Evolutionary conservation across 2,888 invertebrate genomes (phyloP), one percentile per base, ranked within the genome.

Genomic region (Machimus atricapillus): DNA sequence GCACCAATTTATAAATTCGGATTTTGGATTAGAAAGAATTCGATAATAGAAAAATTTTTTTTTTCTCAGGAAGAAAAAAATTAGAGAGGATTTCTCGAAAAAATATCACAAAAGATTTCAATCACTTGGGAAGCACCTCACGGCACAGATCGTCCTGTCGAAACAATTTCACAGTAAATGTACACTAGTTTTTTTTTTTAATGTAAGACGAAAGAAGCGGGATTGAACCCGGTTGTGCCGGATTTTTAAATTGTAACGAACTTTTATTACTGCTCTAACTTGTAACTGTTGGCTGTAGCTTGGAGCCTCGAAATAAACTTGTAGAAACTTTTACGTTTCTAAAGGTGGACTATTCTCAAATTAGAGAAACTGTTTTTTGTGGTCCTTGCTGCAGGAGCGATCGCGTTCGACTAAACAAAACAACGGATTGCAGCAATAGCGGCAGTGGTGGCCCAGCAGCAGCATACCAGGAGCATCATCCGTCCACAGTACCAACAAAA

Each of bases 351-450:
- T 83, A 12, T 76, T 74, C 19, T 79, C 31, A 52, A 23, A 23
- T 58, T 31, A 43, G 79, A 79, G 58, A 66, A 23, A 66, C 14
- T 88, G 87, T 46, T 46, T 14, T 40, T 88, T 89, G 89, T 90
- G 91, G 91, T 92, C 91, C 92, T 91, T 91, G 90, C 91, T 91
- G 90, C 90, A 92, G 91, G 91, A 91, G 90, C 91, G 90, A 89
- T 90, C 91, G 91, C 91, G 91, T 91, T 90, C 91, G 91, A 91
- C 91, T 91, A 90, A 91, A 90, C 90, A 85, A 88, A 87, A 88
- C 88, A 87, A 79, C 52, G 79, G 74, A 27, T 66, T 66, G 66
- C 19, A 81, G 37, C 85, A 83, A 76, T 56, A 78, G 86, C 86
- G 37, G 34, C 58, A 58, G 77, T 76, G 43, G 43, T 46, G 16